These are phyloP conservation scores for Sympetrum striolatum DNA, from an alignment of 2,888 invertebrate species.

Conservation along the genomic window DNA sequence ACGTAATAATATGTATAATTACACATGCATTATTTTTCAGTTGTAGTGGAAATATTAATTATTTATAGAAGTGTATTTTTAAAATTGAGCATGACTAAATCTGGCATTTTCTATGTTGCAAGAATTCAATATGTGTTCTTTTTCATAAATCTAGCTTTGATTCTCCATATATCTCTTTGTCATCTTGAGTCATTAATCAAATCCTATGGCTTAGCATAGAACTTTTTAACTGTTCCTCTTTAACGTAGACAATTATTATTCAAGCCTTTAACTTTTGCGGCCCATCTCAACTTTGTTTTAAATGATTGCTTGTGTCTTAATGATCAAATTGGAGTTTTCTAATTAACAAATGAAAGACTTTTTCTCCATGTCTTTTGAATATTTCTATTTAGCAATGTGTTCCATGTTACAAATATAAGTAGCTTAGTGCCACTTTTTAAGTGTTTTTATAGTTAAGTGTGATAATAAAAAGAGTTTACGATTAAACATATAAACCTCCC, in stretches of 20 bases:
- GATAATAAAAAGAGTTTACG: slow-evolving; percentile 32
- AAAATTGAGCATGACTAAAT: slow-evolving; percentile 42
- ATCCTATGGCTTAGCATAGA: slow-evolving; percentile 42
- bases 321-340: slow-evolving; percentile 44
- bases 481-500: slow-evolving; percentile 19
- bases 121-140: slow-evolving; percentile 42
- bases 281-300: slow-evolving; percentile 44
- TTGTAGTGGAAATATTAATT: slow-evolving; percentile 44
- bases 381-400: slow-evolving; percentile 44
- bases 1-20: slow-evolving; percentile 42
- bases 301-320: slow-evolving; percentile 44
- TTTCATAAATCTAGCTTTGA: slow-evolving; percentile 40
- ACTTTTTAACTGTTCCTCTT: slow-evolving; percentile 43
- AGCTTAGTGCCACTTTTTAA: slow-evolving; percentile 40
- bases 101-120: slow-evolving; percentile 41
- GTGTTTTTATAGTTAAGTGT: slow-evolving; percentile 41
- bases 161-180: slow-evolving; percentile 43
- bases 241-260: slow-evolving; percentile 38
- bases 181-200: slow-evolving; percentile 43
- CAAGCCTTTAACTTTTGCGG: slow-evolving; percentile 42
- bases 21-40: slow-evolving; percentile 44
- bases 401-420: slow-evolving; percentile 42
- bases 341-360: slow-evolving; percentile 33
- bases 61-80: slow-evolving; percentile 43
- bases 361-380: slow-evolving; percentile 41